Base-by-base conservation (phyloP, 2,888 invertebrate species). In the Hemithea aestivaria region DNA sequence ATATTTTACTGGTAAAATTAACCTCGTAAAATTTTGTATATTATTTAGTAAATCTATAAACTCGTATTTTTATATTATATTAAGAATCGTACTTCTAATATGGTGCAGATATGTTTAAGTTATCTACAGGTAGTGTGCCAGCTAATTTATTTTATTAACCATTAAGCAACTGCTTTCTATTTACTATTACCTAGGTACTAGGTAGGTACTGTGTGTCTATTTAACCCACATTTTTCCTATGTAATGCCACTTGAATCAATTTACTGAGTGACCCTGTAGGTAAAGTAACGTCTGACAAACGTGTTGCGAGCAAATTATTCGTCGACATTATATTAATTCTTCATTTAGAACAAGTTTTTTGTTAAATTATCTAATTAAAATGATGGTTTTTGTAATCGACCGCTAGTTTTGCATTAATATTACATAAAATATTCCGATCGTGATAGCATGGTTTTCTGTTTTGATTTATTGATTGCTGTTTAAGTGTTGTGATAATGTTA, bases 371-470 rank as follows among this genome's bases (percentile, higher is more conserved):
- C 8, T 44, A 39, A 44, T 52, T 52, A 52, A 50, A 35, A 35
- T 22, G 30, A 40, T 46, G 16, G 16, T 45, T 46, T 43, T 30
- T 36, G 33, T 28, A 35, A 36, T 34, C 31, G 25, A 43, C 41
- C 46, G 30, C 9, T 49, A 45, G 47, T 57, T 57, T 56, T 50
- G 43, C 58, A 62, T 61, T 36, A 46, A 57, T 50, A 52, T 41
- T 38, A 45, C 40, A 55, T 62, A 45, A 53, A 57, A 52, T 22
- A 41, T 30, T 33, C 30, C 11, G 41, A 39, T 47, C 38, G 35
- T 39, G 35, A 30, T 48, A 35, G 5, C 5, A 49, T 53, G 36
- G 37, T 30, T 37, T 40, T 37, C 41, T 36, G 32, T 40, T 32
- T 27, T 31, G 37, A 35, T 31, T 48, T 44, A 41, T 50, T 45